Conservation (phyloP, 2,797 vertebrate genomes). For the Novumbra hubbsi region DNA sequence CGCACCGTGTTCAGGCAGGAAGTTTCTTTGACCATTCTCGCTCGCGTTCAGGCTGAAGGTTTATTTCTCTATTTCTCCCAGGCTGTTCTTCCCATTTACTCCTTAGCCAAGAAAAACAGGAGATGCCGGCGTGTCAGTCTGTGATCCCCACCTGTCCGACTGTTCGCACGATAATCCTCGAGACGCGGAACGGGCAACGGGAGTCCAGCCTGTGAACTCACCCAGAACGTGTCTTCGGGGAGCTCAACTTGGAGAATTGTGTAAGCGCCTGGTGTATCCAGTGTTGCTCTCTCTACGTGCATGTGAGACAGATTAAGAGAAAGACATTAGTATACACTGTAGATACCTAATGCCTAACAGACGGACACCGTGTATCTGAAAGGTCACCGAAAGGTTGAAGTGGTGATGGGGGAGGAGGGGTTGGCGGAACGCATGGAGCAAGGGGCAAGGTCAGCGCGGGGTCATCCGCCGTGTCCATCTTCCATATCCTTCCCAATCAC, state of each 20-base stretch:
- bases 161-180: slow-evolving; percentile 9
- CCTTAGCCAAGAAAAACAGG: slow-evolving; percentile 17
- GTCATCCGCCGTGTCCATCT: background rate
- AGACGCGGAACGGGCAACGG: background rate
- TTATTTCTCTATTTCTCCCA: background rate
- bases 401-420: background rate
- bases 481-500: background rate
- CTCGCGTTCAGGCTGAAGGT: background rate
- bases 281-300: background rate
- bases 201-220: background rate
- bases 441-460: background rate
- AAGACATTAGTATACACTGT: background rate
- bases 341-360: background rate
- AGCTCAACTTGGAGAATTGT: background rate
- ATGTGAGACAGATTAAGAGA: background rate
- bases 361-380: background rate
- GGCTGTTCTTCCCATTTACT: background rate
- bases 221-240: background rate
- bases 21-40: background rate
- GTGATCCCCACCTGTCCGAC: slow-evolving; percentile 1
- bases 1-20: too few species aligned
- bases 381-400: background rate
- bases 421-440: slow-evolving; percentile 5
- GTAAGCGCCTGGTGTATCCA: background rate
- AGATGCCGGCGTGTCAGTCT: slow-evolving; percentile 1